Evolutionary conservation across 2,113 vertebrate genomes (phyloP), one percentile per base, ranked within the genome.

Genomic region (Poicephalus gulielmi): DNA sequence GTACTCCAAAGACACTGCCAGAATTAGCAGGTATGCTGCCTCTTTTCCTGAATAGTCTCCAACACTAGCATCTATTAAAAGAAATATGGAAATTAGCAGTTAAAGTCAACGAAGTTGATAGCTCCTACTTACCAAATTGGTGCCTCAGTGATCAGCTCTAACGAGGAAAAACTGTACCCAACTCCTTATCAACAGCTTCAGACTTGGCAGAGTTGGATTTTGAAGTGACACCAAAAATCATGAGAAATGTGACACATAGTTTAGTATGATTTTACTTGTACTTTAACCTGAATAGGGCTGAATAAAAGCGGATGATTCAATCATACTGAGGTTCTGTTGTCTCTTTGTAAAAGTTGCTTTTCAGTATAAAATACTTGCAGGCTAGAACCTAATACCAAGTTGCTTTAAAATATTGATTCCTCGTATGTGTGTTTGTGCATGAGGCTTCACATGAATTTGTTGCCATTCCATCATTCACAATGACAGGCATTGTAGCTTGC

Each of bases 171-270:
- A 62, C 83, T 73, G 70, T 49, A 87, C 16, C 92, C 62, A 35
- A 55, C 70, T 89, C 68, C 74, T 86, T 91, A 92, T 69, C 80
- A 92, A 76, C 86, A 86, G 77, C 64, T 60, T 94, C 69, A 96
- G 73, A 90, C 30, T 95, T 79, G 62, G 77, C 83, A 88, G 94
- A 67, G 59, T 80, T 83, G 83, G 68, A 86, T 93, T 95, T 95
- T 94, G 78, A 96, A 71, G 53, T 57, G 69, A 95, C 92, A 83
- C 74, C 55, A 91, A 86, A 96, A 97, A 95, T 93, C 63, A 91
- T 52, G 39, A 91, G 82, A 55, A 66, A 83, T 74, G 9, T 84
- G 82, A 62, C 74, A 91, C 24, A 66, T 46, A 86, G 62, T 91
- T 94, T 79, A 63, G 57, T 71, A 82, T 44, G 66, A 86, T 70